These are phyloP conservation scores for Tetramorium bicarinatum DNA, from an alignment of 2,888 invertebrate species.

Conservation along the genomic window DNA sequence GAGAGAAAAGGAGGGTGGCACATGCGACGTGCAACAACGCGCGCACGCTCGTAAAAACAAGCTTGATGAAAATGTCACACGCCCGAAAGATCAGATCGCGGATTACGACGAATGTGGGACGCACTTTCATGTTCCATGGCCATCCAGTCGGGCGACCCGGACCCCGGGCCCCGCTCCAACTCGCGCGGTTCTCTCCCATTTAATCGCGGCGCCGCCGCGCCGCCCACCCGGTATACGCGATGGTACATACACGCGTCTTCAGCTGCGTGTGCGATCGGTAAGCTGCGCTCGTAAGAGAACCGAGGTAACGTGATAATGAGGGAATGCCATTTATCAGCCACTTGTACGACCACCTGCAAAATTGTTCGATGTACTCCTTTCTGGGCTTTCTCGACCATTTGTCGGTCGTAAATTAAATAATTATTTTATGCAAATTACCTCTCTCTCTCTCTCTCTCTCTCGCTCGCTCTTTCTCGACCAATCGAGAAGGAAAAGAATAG, in stretches of 20 bases:
- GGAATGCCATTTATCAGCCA: background rate
- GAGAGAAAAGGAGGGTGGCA: background rate
- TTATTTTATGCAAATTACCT: background rate
- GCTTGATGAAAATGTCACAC: conserved; percentile 34
- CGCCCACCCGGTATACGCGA: background rate
- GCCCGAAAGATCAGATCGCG: conserved; percentile 46
- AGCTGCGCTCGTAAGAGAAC: conserved; percentile 14
- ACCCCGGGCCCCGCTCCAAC: background rate
- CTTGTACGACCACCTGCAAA: background rate
- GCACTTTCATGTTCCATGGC: conserved; percentile 53
- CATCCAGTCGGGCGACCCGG: conserved; percentile 13
- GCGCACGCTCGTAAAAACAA: background rate
- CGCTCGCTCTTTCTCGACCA: no score
- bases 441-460: no score
- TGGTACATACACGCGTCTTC: background rate
- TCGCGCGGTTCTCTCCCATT: background rate
- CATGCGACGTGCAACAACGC: background rate
- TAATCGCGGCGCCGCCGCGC: background rate
- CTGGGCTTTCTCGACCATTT: no score
- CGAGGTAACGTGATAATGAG: conserved; percentile 27
- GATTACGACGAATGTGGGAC: conserved; percentile 46
- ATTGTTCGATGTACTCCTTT: background rate
- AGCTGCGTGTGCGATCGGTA: background rate
- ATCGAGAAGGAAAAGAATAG: background rate
- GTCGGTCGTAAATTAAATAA: background rate